Conservation (phyloP, 2,888 invertebrate species). For the Ceratothoa steindachneri region DNA sequence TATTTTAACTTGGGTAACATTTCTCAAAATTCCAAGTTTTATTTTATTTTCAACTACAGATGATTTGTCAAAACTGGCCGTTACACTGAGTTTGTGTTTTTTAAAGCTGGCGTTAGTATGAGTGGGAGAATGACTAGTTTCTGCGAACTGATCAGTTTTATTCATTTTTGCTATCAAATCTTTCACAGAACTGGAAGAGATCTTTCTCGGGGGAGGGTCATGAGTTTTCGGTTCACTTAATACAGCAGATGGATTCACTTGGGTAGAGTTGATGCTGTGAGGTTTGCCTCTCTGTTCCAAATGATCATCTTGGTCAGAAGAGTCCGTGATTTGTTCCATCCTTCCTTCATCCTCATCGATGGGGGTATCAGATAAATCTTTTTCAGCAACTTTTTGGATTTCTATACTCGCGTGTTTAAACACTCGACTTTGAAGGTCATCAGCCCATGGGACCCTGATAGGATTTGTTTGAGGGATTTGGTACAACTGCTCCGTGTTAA, state of each 20-base stretch:
- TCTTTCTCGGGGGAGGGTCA: not conserved
- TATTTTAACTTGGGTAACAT: not conserved
- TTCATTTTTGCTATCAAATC: constrained; percentile 33
- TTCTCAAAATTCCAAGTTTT: constrained; percentile 1
- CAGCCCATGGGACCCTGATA: not conserved
- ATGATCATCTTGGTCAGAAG: no score
- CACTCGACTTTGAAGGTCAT: no score
- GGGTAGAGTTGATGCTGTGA: no score
- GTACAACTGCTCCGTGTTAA: constrained; percentile 21
- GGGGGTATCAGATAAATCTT: no score
- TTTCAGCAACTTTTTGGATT: no score
- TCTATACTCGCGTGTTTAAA: no score
- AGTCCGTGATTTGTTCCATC: no score
- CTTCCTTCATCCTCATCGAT: no score
- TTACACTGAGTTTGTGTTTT: not conserved
- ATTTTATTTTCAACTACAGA: not conserved
- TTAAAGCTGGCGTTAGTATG: not conserved
- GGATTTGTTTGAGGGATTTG: constrained; percentile 28
- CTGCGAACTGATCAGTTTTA: not conserved
- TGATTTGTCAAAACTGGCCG: not conserved
- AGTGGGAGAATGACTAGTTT: not conserved
- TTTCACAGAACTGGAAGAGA: constrained; percentile 23
- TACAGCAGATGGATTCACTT: not conserved
- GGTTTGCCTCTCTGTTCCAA: no score
- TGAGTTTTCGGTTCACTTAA: not conserved